Evolutionary conservation across 2,888 invertebrate species (phyloP).

Genomic region (Endomychus coccineus): DNA sequence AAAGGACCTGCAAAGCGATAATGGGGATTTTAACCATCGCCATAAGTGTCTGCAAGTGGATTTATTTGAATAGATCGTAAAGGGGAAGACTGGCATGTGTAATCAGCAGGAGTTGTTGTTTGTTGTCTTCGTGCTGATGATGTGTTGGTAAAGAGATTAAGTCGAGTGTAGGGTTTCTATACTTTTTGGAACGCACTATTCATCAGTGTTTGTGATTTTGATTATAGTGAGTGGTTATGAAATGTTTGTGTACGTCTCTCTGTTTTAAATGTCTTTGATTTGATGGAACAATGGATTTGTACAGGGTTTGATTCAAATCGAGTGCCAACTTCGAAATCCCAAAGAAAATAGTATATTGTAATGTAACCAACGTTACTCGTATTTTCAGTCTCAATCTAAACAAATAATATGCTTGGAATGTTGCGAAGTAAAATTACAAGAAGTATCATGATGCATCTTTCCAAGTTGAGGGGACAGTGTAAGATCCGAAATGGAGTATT

Average conservation of each 20-base stretch:
- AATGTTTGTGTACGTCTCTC: slow-evolving; percentile 23
- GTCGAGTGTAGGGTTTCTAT: slow-evolving; percentile 23
- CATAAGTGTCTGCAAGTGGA: slow-evolving; percentile 38
- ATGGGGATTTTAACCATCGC: slow-evolving; percentile 37
- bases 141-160: slow-evolving; percentile 36
- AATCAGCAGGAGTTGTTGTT: slow-evolving; percentile 36
- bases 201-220: slow-evolving; percentile 23
- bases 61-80: slow-evolving; percentile 33
- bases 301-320: too few relatives aligned
- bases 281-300: too few relatives aligned
- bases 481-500: too few relatives aligned
- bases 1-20: slow-evolving; percentile 33
- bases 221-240: slow-evolving; percentile 33
- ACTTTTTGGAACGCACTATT: slow-evolving; percentile 12
- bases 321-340: too few relatives aligned
- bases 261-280: background rate
- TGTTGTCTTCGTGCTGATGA: slow-evolving; percentile 40
- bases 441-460: too few relatives aligned
- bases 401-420: too few relatives aligned
- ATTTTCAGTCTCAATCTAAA: too few relatives aligned
- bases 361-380: too few relatives aligned
- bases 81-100: slow-evolving; percentile 31
- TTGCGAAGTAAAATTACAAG: too few relatives aligned
- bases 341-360: too few relatives aligned
- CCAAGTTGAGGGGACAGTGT: too few relatives aligned